Evolutionary conservation across 2,888 invertebrate genomes (phyloP).

Genomic region (Gortyna flavago): DNA sequence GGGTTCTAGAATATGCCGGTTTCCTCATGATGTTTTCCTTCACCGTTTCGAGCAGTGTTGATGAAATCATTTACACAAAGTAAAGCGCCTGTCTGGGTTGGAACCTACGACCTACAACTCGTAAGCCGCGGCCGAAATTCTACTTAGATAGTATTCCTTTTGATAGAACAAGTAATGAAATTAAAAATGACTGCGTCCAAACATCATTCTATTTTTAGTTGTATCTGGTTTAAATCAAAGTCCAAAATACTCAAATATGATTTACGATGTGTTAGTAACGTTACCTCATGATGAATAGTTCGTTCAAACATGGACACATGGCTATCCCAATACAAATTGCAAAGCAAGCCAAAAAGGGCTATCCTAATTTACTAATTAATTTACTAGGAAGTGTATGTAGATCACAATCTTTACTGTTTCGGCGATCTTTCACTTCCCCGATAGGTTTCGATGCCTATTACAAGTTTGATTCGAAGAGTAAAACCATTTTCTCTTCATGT

Average conservation of each 20-base stretch:
- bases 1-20: too few species aligned
- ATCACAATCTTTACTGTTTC: slow-evolving; percentile 10
- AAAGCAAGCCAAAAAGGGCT: background rate
- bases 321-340: background rate
- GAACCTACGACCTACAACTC: too few species aligned
- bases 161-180: background rate
- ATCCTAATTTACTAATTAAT: slow-evolving; percentile 27
- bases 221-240: slow-evolving; percentile 10
- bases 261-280: background rate
- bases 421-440: background rate
- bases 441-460: too few species aligned
- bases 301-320: background rate
- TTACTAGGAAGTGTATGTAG: slow-evolving; percentile 11
- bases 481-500: background rate
- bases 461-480: background rate
- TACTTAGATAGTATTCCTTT: background rate
- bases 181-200: background rate
- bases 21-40: too few species aligned
- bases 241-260: background rate
- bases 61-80: too few species aligned
- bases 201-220: background rate
- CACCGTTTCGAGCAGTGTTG: too few species aligned
- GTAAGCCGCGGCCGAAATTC: background rate
- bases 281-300: background rate
- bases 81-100: too few species aligned